Conservation (phyloP, 2,888 invertebrate species). For the Phorcus lineatus region DNA sequence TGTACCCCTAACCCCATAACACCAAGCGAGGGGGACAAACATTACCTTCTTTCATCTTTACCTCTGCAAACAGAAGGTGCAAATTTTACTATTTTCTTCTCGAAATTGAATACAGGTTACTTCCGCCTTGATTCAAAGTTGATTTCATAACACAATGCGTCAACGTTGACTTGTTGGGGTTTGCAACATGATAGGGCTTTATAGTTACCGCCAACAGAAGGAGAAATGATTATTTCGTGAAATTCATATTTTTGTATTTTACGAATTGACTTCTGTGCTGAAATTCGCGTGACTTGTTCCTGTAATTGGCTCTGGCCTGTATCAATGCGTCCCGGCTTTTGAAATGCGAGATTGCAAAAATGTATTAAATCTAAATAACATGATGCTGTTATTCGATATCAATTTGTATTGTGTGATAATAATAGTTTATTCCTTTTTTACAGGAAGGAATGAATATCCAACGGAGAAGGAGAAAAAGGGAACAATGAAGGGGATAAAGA, state of each 20-base stretch:
- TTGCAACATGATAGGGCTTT: not conserved
- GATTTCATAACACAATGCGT: conserved; percentile 20
- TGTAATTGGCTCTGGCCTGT: too few species aligned
- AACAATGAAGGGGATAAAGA: too few species aligned
- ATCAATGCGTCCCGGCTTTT: too few species aligned
- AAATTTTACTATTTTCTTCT: conserved; percentile 15
- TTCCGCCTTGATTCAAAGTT: not conserved
- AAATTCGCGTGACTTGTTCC: too few species aligned
- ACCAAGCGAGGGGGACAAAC: not conserved
- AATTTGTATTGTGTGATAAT: too few species aligned
- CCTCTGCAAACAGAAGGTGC: conserved; percentile 16
- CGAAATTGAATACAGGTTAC: not conserved
- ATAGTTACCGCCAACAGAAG: conserved; percentile 16
- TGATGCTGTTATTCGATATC: too few species aligned
- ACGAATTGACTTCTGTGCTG: not conserved
- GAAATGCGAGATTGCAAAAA: too few species aligned
- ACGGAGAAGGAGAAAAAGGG: too few species aligned
- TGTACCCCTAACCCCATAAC: not conserved
- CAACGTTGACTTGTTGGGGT: not conserved
- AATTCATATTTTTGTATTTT: not conserved
- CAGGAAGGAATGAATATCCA: too few species aligned
- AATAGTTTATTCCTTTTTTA: too few species aligned
- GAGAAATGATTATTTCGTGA: not conserved
- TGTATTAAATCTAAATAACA: too few species aligned
- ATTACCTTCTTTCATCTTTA: not conserved